These are phyloP conservation scores for Drosophila nasuta DNA, from an alignment of 1,140 invertebrate genomes.

Conservation along the genomic window DNA sequence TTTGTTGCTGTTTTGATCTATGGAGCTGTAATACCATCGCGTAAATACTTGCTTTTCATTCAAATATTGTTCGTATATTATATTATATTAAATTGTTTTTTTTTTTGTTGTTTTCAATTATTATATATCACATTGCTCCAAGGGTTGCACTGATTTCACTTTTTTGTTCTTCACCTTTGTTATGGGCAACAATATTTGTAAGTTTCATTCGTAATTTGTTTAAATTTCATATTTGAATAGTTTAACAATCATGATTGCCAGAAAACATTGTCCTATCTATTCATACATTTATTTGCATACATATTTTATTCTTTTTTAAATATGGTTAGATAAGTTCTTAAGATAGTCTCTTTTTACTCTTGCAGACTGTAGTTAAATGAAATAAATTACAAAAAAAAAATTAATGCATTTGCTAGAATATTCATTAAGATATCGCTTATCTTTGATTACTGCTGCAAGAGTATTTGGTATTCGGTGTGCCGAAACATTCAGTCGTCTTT, in stretches of 20 bases:
- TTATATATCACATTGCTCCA: constrained; percentile 70
- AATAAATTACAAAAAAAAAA: too few relatives aligned
- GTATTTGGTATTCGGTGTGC: constrained; percentile 1
- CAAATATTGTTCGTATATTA: constrained; percentile 8
- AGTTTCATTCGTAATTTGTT: background rate
- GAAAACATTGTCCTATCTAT: constrained; percentile 55
- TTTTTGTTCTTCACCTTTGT: constrained; percentile 2
- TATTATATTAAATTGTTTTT: background rate
- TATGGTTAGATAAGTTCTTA: constrained; percentile 6
- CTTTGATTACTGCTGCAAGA: background rate
- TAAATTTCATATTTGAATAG: constrained; percentile 36
- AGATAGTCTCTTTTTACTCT: background rate
- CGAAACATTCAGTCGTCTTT: constrained; percentile 5
- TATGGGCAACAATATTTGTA: constrained; percentile 16
- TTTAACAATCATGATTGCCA: constrained; percentile 64
- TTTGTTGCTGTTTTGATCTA: constrained; percentile 1
- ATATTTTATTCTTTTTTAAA: background rate
- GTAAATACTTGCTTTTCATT: constrained; percentile 13
- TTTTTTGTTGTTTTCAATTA: constrained; percentile 28
- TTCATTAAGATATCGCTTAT: too few relatives aligned
- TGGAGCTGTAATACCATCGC: constrained; percentile 8
- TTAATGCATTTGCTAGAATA: too few relatives aligned
- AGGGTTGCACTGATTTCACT: constrained; percentile 11
- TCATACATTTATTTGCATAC: constrained; percentile 9
- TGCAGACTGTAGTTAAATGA: background rate